Conservation (phyloP, 1,140 invertebrate species). For the Neodiprion fabricii region DNA sequence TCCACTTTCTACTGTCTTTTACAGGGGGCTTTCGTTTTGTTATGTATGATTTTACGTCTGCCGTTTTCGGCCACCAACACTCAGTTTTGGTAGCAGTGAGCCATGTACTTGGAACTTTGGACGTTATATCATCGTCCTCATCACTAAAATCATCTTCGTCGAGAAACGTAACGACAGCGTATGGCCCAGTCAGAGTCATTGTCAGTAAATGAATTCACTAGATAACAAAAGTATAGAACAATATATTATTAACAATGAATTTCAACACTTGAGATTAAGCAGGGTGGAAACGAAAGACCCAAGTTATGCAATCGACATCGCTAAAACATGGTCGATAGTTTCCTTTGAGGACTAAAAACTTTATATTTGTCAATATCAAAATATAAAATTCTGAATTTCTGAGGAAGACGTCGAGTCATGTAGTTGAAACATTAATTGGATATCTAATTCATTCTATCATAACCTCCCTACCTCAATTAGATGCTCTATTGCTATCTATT, state of each 20-base stretch:
- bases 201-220: background rate
- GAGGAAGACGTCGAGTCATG: too few relatives aligned
- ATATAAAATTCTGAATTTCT: too few relatives aligned
- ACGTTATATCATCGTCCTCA: background rate
- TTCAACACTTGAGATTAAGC: background rate
- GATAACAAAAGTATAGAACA: background rate
- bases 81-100: background rate
- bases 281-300: background rate
- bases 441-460: background rate
- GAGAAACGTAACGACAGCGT: background rate
- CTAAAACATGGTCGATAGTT: too few relatives aligned
- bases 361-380: background rate
- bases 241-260: background rate
- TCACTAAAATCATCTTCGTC: background rate
- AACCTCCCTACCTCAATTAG: too few relatives aligned
- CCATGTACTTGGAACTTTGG: background rate
- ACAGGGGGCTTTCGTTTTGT: background rate
- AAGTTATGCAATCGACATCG: background rate
- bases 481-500: too few relatives aligned
- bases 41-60: background rate
- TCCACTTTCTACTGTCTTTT: background rate
- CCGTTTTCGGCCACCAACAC: background rate
- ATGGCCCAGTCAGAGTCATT: background rate
- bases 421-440: background rate
- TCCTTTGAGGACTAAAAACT: background rate